These are phyloP conservation scores for Heliconius eleuchia DNA, from an alignment of 1,140 invertebrate genomes.

Conservation along the genomic window DNA sequence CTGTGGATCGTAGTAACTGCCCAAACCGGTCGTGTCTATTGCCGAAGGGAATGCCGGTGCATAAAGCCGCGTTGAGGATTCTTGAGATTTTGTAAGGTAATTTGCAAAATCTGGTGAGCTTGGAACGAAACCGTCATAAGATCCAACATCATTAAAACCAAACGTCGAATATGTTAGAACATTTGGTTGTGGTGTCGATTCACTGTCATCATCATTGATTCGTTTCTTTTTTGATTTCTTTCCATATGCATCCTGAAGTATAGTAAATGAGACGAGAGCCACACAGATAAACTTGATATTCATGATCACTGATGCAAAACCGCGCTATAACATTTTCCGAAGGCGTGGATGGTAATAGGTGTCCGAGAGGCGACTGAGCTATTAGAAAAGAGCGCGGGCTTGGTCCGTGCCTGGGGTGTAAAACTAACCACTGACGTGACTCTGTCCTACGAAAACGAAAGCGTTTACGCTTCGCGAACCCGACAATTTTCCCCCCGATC, in stretches of 20 bases:
- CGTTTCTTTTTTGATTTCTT: conserved; percentile 58
- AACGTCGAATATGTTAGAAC: conserved; percentile 72
- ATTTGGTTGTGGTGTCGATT: conserved; percentile 61
- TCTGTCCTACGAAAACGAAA: conserved; percentile 76
- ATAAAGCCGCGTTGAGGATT: conserved; percentile 62
- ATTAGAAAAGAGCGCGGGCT: conserved; percentile 37
- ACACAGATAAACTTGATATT: conserved; percentile 54
- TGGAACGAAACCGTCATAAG: conserved; percentile 68
- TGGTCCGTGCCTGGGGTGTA: conserved; percentile 42
- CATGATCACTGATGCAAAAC: conserved; percentile 55
- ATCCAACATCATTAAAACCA: conserved; percentile 69
- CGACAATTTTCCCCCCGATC: conserved; percentile 65
- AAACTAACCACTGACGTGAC: conserved; percentile 46
- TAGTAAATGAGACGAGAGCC: conserved; percentile 48
- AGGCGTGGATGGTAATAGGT: conserved; percentile 51
- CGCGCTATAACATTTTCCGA: conserved; percentile 53
- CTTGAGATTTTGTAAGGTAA: conserved; percentile 52
- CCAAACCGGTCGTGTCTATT: conserved; percentile 53
- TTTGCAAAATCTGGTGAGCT: conserved; percentile 67
- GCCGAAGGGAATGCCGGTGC: conserved; percentile 71
- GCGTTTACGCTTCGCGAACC: conserved; percentile 68
- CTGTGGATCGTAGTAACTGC: conserved; percentile 48
- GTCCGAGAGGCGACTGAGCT: conserved; percentile 63
- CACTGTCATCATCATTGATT: conserved; percentile 51
- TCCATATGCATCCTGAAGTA: conserved; percentile 45